phyloP scores from a whole-genome alignment of 2,113 vertebrate species.

The Mastomys natalensis region DNA sequence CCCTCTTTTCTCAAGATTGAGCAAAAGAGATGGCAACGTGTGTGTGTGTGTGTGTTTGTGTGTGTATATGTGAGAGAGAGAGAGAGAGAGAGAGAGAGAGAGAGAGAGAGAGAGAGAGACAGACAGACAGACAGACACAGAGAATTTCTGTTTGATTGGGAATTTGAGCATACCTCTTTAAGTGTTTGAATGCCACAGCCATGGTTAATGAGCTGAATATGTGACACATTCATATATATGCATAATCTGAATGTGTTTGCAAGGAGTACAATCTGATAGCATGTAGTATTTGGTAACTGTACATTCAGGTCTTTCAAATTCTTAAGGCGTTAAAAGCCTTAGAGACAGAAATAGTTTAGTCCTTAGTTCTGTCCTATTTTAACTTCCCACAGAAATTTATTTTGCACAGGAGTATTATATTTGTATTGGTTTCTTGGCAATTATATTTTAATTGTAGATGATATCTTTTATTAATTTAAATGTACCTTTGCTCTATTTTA shows the following conservation, averaged over 20 bases:
- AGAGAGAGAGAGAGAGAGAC: background rate
- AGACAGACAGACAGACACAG: too few species aligned
- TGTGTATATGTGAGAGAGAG: background rate
- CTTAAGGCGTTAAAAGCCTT: background rate
- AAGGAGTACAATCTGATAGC: background rate
- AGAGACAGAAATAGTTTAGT: background rate
- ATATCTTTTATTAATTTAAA: background rate
- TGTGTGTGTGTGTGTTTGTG: background rate
- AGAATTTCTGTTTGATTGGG: background rate
- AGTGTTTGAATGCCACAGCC: background rate
- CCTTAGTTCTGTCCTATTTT: background rate
- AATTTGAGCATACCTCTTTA: background rate
- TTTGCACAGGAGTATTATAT: background rate
- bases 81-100: background rate
- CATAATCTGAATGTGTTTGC: background rate
- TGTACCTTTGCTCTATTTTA: background rate
- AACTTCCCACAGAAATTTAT: background rate
- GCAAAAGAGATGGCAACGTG: background rate
- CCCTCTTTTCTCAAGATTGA: background rate
- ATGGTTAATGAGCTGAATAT: background rate
- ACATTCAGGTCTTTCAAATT: background rate
- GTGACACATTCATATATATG: background rate
- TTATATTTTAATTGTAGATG: background rate
- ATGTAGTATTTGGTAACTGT: background rate
- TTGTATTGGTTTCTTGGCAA: slow-evolving; percentile 27